phyloP scores from a whole-genome alignment of 2,797 vertebrate genomes.

The Sebastes miniatus region DNA sequence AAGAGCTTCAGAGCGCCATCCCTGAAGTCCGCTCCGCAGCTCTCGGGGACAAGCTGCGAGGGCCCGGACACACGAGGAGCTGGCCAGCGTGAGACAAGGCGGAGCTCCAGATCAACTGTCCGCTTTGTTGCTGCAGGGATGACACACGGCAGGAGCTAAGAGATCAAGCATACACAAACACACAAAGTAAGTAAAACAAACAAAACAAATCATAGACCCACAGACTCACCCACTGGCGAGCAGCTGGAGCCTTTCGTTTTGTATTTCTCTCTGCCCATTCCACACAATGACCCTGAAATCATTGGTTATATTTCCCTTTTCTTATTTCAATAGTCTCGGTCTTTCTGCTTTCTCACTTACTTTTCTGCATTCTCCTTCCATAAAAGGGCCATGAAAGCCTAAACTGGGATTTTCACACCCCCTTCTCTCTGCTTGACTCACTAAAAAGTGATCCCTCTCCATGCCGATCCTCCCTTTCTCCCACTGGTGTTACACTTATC shows the following conservation, averaged over 20 bases:
- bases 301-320: slow-evolving; percentile 47
- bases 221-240: slow-evolving; percentile 16
- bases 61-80: slow-evolving; percentile 44
- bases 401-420: slow-evolving; percentile 65
- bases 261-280: slow-evolving; percentile 38
- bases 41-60: slow-evolving; percentile 39
- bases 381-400: slow-evolving; percentile 57
- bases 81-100: slow-evolving; percentile 38
- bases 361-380: slow-evolving; percentile 48
- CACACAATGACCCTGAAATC: slow-evolving; percentile 56
- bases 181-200: slow-evolving; percentile 62
- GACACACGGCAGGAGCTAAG: slow-evolving; percentile 40
- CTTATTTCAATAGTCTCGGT: slow-evolving; percentile 33
- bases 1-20: slow-evolving; percentile 32
- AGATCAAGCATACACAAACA: slow-evolving; percentile 36
- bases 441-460: slow-evolving; percentile 61
- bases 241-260: slow-evolving; percentile 44
- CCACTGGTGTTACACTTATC: slow-evolving; percentile 63
- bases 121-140: slow-evolving; percentile 58
- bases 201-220: slow-evolving; percentile 15
- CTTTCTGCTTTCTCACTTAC: slow-evolving; percentile 39
- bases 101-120: slow-evolving; percentile 30
- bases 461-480: slow-evolving; percentile 48
- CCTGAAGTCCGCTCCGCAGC: slow-evolving; percentile 20
- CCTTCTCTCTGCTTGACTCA: slow-evolving; percentile 47